Percentiles rank a stretch among this genome's conserved stretches.
Evolutionary conservation across 2,113 vertebrate species (phyloP).

Genomic region (Amazona guildingii): DNA sequence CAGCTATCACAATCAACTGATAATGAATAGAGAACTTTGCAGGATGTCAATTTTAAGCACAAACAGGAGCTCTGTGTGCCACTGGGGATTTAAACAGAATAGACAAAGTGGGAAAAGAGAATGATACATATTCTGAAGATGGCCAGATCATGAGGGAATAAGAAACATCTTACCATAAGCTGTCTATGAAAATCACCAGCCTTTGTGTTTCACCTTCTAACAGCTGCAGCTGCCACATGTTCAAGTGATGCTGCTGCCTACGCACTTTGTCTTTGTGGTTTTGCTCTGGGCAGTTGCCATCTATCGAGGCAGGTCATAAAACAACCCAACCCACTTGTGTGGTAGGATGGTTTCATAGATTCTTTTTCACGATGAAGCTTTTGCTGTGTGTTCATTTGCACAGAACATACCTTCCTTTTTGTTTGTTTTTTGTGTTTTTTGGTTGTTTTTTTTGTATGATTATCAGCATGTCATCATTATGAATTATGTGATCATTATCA

Average conservation of each 20-base stretch:
- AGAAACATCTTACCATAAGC: neutral
- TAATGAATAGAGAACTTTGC: neutral
- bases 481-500: neutral
- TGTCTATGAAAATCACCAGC: neutral
- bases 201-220: neutral
- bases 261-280: neutral
- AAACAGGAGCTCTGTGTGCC: neutral
- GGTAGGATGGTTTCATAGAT: neutral
- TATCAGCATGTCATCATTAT: neutral
- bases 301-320: neutral
- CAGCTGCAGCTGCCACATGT: neutral
- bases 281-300: neutral
- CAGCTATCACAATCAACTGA: neutral
- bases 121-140: neutral
- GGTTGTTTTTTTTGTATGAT: neutral
- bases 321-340: neutral
- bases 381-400: neutral
- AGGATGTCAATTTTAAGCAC: neutral
- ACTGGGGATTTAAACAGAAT: neutral
- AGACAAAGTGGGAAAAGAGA: neutral
- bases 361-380: neutral
- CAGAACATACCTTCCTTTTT: neutral
- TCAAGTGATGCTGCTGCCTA: neutral
- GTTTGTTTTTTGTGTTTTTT: neutral
- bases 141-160: neutral